A percentile compares a stretch with the other conserved stretches of the same genome.
Conservation (phyloP, 2,888 invertebrate species). For the Epicampocera succincta region DNA sequence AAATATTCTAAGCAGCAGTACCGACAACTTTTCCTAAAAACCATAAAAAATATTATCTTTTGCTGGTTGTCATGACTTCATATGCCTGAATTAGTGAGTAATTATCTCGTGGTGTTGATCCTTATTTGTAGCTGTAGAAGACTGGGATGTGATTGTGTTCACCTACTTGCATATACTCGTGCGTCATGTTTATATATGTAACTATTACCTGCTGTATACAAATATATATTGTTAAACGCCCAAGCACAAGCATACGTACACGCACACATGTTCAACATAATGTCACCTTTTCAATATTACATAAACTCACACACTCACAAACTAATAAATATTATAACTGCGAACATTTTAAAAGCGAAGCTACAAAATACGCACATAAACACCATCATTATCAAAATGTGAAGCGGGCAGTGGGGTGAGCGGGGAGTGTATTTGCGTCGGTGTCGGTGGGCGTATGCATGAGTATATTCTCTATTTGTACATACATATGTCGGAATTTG, state of each 20-base stretch:
- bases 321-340: background rate
- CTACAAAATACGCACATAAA: constrained; percentile 12
- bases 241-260: background rate
- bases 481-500: background rate
- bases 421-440: background rate
- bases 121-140: too few relatives aligned
- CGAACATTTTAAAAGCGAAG: constrained; percentile 21
- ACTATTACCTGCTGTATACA: too few relatives aligned
- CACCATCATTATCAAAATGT: constrained; percentile 7
- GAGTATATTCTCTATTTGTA: background rate
- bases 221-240: background rate
- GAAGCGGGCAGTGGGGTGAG: background rate
- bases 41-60: too few relatives aligned
- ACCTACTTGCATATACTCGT: too few relatives aligned
- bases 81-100: too few relatives aligned
- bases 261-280: too few relatives aligned
- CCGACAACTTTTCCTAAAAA: too few relatives aligned
- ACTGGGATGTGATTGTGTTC: too few relatives aligned
- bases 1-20: too few relatives aligned
- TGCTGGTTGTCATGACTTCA: too few relatives aligned
- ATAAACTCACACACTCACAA: background rate
- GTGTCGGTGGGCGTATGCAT: background rate
- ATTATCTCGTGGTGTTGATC: too few relatives aligned
- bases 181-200: constrained; percentile 43
- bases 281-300: constrained; percentile 38